phyloP scores from a whole-genome alignment of 35 echinoderm and acorn worm genomes.

The Stichopus chloronotus region DNA sequence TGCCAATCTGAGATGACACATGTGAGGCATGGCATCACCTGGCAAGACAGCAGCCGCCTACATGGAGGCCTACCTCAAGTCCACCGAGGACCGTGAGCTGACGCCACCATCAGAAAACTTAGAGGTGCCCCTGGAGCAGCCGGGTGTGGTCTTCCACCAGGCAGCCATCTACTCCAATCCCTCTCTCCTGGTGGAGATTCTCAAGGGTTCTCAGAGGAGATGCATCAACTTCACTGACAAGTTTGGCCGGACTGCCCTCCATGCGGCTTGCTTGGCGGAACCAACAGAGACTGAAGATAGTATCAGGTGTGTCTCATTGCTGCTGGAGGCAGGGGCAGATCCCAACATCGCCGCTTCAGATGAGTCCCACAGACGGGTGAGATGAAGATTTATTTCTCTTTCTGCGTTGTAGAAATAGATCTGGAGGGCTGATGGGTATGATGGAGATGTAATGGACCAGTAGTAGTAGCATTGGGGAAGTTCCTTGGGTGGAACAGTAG shows the following conservation, averaged over 20 bases:
- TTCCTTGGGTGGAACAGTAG: neutral
- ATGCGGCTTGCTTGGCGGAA: slow-evolving; percentile 81
- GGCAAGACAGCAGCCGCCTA: slow-evolving; percentile 11
- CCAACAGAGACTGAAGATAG: slow-evolving; percentile 74
- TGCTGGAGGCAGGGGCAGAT: slow-evolving; percentile 83
- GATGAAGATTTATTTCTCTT: neutral
- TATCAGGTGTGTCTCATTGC: slow-evolving; percentile 68
- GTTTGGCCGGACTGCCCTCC: slow-evolving; percentile 81
- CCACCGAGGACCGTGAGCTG: neutral
- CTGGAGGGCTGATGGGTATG: neutral
- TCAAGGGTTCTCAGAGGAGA: slow-evolving; percentile 72
- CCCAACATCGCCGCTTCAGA: slow-evolving; percentile 75
- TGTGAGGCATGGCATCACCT: slow-evolving; percentile 20
- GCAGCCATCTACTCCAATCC: slow-evolving; percentile 89
- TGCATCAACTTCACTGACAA: slow-evolving; percentile 82
- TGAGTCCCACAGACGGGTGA: slow-evolving; percentile 75
- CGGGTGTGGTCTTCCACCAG: slow-evolving; percentile 83
- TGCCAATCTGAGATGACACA: neutral
- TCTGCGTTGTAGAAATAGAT: neutral
- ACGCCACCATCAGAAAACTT: neutral
- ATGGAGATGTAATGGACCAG: neutral
- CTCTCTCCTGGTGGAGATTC: slow-evolving; percentile 68
- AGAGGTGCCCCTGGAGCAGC: slow-evolving; percentile 46
- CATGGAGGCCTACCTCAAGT: slow-evolving; percentile 46
- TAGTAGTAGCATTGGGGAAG: neutral